Conservation (phyloP, 2,113 vertebrate species). For the Motacilla tschutschensis region DNA sequence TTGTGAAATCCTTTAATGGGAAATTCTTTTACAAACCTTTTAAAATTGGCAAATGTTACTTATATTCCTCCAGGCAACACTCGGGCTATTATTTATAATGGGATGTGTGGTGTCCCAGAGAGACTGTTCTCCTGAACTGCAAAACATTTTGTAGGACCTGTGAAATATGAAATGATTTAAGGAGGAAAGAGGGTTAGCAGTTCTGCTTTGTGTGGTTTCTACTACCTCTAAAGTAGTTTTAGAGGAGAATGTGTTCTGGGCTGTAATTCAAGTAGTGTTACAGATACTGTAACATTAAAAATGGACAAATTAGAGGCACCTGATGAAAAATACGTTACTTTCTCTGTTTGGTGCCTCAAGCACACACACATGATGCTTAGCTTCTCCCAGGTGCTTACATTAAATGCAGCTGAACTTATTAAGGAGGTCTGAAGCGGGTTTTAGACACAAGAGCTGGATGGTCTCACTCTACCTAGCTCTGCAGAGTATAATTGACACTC, state of each 20-base stretch:
- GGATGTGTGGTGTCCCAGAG: slow-evolving; percentile 40
- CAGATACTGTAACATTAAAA: neutral
- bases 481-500: neutral
- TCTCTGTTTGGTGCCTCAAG: neutral
- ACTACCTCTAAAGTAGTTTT: slow-evolving; percentile 13
- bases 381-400: neutral
- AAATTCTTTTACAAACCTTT: slow-evolving; percentile 42
- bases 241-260: neutral
- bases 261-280: slow-evolving; percentile 31
- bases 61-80: slow-evolving; percentile 44
- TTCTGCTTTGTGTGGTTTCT: slow-evolving; percentile 44
- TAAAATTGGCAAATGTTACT: slow-evolving; percentile 43
- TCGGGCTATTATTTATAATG: slow-evolving; percentile 49
- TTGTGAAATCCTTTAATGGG: slow-evolving; percentile 29
- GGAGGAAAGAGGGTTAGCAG: slow-evolving; percentile 9
- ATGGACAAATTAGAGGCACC: neutral
- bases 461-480: accelerated
- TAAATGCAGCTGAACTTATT: neutral
- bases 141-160: slow-evolving; percentile 46
- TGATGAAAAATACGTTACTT: slow-evolving; percentile 12
- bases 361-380: neutral
- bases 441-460: neutral
- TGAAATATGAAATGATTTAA: slow-evolving; percentile 34
- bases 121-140: slow-evolving; percentile 14
- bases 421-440: neutral